A percentile compares a stretch with the other conserved stretches of the same genome.
phyloP scores from a whole-genome alignment of 2,113 vertebrate genomes.

The Corythoichthys haematopterus region DNA sequence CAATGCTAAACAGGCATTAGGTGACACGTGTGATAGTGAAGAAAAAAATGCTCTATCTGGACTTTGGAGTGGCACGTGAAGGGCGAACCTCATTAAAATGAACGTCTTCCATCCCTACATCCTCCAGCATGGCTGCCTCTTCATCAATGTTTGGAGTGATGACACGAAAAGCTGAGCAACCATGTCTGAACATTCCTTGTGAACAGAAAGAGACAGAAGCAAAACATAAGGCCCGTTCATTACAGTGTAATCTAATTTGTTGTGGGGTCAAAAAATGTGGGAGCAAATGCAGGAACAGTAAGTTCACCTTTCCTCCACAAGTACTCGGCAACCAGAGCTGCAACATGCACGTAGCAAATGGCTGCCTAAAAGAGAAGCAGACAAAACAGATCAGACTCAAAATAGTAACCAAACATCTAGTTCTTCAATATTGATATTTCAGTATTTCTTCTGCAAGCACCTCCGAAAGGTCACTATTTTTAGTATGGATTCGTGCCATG shows the following conservation, averaged over 20 bases:
- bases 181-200: conserved; percentile 90
- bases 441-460: conserved; percentile 43
- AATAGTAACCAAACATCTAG: background rate
- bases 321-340: conserved; percentile 94
- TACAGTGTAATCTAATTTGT: background rate
- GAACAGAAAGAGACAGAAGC: background rate
- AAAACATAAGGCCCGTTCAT: background rate
- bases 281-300: background rate
- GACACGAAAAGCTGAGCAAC: conserved; percentile 88
- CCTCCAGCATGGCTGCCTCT: conserved; percentile 98
- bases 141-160: conserved; percentile 97
- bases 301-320: conserved; percentile 90
- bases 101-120: conserved; percentile 97
- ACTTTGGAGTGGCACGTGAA: background rate
- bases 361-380: conserved; percentile 77
- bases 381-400: conserved; percentile 2
- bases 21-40: conserved; percentile 9
- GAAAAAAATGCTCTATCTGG: background rate
- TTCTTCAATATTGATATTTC: background rate
- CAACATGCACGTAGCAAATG: conserved; percentile 96
- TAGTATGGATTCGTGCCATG: conserved; percentile 96
- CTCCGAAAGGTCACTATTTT: conserved; percentile 96
- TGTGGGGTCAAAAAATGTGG: conserved; percentile 6
- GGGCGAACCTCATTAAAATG: conserved; percentile 89
- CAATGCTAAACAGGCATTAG: background rate